Percentiles rank a stretch among this genome's conserved stretches.
These are phyloP conservation scores for Drosophila seclusa DNA, from an alignment of 2,888 invertebrate genomes.

Conservation along the genomic window DNA sequence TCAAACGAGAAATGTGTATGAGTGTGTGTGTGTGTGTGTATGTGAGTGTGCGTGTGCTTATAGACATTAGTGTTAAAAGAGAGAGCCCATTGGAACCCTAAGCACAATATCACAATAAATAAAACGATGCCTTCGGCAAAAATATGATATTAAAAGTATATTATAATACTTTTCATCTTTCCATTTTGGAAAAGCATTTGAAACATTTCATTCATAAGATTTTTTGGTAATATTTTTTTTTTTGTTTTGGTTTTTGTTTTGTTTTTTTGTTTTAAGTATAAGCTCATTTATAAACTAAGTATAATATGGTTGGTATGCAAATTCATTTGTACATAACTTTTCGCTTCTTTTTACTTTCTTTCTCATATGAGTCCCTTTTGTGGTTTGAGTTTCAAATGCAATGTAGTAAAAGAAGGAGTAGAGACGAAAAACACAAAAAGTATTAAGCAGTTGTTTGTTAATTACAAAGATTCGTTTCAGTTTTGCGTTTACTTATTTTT, in stretches of 20 bases:
- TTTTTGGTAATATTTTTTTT: conserved; percentile 1
- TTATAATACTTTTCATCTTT: conserved; percentile 36
- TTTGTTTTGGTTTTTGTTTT: conserved; percentile 11
- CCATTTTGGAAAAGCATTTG: conserved; percentile 52
- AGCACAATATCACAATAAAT: conserved; percentile 38
- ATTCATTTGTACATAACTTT: conserved; percentile 80
- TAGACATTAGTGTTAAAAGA: conserved; percentile 23
- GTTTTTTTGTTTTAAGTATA: conserved; percentile 26
- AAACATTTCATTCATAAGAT: conserved; percentile 54
- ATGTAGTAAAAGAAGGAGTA: conserved; percentile 83
- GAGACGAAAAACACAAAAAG: conserved; percentile 82
- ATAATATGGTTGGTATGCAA: conserved; percentile 44
- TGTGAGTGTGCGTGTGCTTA: conserved; percentile 21
- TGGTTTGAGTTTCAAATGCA: conserved; percentile 74
- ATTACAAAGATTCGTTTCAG: conserved; percentile 67
- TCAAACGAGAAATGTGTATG: conserved; percentile 19
- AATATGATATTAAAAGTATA: conserved; percentile 45
- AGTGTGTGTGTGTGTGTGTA: conserved; percentile 9
- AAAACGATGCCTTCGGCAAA: conserved; percentile 46
- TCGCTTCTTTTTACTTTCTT: conserved; percentile 83
- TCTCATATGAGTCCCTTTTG: conserved; percentile 83
- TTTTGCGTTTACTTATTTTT: conserved; percentile 34
- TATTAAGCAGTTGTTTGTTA: conserved; percentile 81
- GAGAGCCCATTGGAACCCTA: conserved; percentile 40
- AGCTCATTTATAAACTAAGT: conserved; percentile 67